A percentile compares a stretch with the other conserved stretches of the same genome.
These are phyloP conservation scores for Nycticryphes semicollaris DNA, from an alignment of 2,113 vertebrate genomes.

Conservation along the genomic window DNA sequence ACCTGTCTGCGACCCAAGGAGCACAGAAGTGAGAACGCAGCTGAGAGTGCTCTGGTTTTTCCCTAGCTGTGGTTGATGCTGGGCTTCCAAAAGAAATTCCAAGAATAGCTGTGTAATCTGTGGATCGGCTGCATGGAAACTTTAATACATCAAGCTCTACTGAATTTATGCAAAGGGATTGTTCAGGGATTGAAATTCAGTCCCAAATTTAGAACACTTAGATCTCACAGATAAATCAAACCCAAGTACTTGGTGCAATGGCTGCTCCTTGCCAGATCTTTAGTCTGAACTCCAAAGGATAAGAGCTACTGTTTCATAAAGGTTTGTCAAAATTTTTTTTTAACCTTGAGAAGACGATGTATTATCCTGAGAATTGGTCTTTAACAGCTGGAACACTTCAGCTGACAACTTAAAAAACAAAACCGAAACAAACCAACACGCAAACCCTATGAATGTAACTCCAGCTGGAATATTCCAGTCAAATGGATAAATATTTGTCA, in stretches of 20 bases:
- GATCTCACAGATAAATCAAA: background rate
- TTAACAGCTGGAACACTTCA: background rate
- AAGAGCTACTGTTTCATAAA: background rate
- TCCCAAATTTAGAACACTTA: background rate
- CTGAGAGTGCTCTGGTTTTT: background rate
- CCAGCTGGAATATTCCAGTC: background rate
- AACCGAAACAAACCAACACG: too few relatives aligned
- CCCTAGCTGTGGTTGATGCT: background rate
- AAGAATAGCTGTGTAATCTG: background rate
- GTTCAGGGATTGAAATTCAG: background rate
- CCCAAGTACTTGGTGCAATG: background rate
- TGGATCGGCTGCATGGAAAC: background rate
- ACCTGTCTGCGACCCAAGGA: background rate
- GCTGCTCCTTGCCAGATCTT: background rate
- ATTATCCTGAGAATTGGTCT: background rate
- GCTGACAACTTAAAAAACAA: background rate
- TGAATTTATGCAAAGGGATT: background rate
- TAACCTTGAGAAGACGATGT: background rate
- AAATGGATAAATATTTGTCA: background rate
- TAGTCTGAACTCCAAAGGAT: background rate
- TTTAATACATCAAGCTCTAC: accelerated
- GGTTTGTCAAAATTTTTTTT: background rate
- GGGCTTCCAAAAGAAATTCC: background rate
- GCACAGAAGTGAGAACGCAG: background rate
- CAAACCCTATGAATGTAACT: accelerated